Evolutionary conservation across 2,888 invertebrate species (phyloP).

Genomic region (Pandemis corylana): DNA sequence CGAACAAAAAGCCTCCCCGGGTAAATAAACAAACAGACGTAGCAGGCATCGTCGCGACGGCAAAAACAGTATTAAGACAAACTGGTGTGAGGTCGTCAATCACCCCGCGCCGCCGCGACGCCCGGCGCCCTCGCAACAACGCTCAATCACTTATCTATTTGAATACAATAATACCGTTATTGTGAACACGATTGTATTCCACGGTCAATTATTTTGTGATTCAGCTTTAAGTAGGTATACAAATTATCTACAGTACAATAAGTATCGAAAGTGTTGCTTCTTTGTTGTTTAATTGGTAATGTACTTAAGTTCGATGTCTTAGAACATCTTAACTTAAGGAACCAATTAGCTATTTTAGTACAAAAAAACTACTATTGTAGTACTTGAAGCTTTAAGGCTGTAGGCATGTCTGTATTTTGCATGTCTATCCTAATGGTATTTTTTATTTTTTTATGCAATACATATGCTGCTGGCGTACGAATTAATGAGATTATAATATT

Average conservation of each 20-base stretch:
- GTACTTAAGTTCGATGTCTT: neutral
- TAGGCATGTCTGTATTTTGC: too few species aligned
- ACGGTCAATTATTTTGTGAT: conserved; percentile 24
- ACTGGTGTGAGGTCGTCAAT: conserved; percentile 56
- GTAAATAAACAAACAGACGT: conserved; percentile 36
- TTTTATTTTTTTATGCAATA: too few species aligned
- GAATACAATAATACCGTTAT: conserved; percentile 34
- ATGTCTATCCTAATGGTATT: too few species aligned
- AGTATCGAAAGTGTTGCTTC: neutral
- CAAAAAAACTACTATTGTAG: too few species aligned
- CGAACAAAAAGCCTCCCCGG: conserved; percentile 27
- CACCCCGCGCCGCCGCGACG: conserved; percentile 44
- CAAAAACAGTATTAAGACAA: conserved; percentile 59
- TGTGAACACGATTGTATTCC: conserved; percentile 14
- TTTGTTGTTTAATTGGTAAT: too few species aligned
- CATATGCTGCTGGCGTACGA: too few species aligned
- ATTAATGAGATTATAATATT: too few species aligned
- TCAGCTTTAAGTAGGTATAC: conserved; percentile 13
- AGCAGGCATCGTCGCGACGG: conserved; percentile 38
- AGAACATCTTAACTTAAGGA: too few species aligned
- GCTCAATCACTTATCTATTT: conserved; percentile 43
- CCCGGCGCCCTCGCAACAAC: conserved; percentile 48
- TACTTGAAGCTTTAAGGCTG: too few species aligned
- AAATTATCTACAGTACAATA: conserved; percentile 9
- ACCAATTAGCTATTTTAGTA: too few species aligned